phyloP scores from a whole-genome alignment of 1,140 invertebrate genomes.

The Homarus americanus region DNA sequence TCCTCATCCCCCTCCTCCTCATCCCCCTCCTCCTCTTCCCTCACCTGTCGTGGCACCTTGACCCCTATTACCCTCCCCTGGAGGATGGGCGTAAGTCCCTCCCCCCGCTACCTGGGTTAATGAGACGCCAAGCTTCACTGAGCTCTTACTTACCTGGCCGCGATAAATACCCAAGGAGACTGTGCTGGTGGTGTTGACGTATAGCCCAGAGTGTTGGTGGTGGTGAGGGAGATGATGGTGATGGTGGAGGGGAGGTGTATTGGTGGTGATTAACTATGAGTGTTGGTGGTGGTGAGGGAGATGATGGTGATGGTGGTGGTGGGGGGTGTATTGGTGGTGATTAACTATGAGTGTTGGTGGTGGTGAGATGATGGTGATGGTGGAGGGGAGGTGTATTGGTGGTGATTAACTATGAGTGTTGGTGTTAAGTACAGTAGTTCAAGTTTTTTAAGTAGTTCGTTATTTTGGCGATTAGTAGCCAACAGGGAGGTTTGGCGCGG shows the following conservation, averaged over 20 bases:
- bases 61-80: slow-evolving; percentile 3
- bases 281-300: not conserved
- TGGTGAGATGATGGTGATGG: too few species aligned
- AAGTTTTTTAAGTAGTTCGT: too few species aligned
- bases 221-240: slow-evolving; percentile 5
- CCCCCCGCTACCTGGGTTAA: not conserved
- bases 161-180: slow-evolving; percentile 29
- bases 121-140: not conserved
- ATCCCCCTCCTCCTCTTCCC: not conserved
- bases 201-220: not conserved
- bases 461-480: not conserved
- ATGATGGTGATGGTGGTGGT: too few species aligned
- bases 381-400: too few species aligned
- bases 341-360: too few species aligned
- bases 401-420: too few species aligned
- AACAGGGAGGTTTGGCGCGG: not conserved
- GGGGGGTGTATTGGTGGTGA: too few species aligned
- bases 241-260: not conserved
- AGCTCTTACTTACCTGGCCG: slow-evolving; percentile 14
- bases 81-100: slow-evolving; percentile 18
- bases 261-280: not conserved
- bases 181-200: slow-evolving; percentile 6
- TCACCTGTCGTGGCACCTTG: not conserved
- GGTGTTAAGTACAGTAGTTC: too few species aligned
- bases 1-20: not conserved